These are phyloP conservation scores for Latrodectus hesperus DNA, from an alignment of 2,888 invertebrate species.

Conservation along the genomic window DNA sequence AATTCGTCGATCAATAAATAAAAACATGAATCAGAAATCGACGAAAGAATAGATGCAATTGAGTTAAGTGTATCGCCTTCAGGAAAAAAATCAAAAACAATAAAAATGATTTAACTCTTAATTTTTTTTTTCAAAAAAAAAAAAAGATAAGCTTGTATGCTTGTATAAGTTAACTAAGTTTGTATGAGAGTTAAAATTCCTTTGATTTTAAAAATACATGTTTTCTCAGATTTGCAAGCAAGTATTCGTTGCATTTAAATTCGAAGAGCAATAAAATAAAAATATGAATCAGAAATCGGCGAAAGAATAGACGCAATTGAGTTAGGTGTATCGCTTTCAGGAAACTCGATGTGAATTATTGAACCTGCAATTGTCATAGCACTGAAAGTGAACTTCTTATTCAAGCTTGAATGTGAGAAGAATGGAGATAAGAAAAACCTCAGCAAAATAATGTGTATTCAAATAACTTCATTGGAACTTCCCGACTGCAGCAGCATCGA, in stretches of 20 bases:
- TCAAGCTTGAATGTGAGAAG: not conserved
- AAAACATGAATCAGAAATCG: not conserved
- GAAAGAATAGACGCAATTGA: not conserved
- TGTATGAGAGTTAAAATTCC: no score
- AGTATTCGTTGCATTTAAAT: no score
- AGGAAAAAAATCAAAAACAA: not conserved
- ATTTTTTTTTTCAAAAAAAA: no score
- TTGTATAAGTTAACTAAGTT: not conserved
- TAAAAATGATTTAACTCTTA: no score
- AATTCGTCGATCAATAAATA: not conserved
- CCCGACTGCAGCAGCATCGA: slow-evolving; percentile 29
- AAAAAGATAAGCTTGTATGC: not conserved
- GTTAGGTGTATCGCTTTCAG: not conserved
- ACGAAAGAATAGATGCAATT: not conserved
- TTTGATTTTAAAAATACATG: no score
- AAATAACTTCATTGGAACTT: slow-evolving; percentile 32
- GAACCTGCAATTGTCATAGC: not conserved
- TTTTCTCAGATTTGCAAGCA: no score
- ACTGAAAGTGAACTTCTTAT: not conserved
- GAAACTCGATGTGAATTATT: not conserved
- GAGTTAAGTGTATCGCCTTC: not conserved
- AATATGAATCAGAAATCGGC: not conserved
- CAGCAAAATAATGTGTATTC: not conserved
- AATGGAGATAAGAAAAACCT: not conserved
- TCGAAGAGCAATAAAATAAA: not conserved